Evolutionary conservation across 2,113 vertebrate genomes (phyloP).

Genomic region (Rhinogobius similis): DNA sequence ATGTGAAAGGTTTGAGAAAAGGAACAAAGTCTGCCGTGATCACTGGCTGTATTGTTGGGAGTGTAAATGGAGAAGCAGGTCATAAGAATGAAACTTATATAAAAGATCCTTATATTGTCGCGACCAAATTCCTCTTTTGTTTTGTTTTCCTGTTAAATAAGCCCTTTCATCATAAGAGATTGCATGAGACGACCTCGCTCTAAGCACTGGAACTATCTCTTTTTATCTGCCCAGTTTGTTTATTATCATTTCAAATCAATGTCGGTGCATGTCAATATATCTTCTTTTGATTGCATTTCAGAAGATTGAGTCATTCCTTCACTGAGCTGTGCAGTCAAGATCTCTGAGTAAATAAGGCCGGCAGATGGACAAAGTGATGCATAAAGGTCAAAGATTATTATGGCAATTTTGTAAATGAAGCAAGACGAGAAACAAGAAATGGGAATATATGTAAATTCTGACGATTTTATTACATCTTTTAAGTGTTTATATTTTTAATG

Average conservation of each 20-base stretch:
- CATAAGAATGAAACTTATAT: neutral
- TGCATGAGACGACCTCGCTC: neutral
- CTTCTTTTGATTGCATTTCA: slow-evolving; percentile 6
- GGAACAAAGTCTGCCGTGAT: neutral
- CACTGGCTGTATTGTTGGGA: neutral
- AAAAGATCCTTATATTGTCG: no score
- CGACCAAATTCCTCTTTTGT: neutral
- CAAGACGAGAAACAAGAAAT: neutral
- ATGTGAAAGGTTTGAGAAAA: neutral
- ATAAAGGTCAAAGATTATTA: slow-evolving; percentile 4
- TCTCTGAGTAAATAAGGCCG: slow-evolving; percentile 11
- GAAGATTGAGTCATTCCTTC: neutral
- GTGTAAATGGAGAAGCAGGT: neutral
- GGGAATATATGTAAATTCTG: neutral
- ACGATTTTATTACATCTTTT: neutral
- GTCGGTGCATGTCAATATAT: slow-evolving; percentile 10
- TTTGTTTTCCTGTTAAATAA: neutral
- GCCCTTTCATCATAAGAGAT: neutral
- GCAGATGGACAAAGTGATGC: slow-evolving; percentile 15
- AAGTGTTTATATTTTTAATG: neutral
- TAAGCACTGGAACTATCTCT: neutral
- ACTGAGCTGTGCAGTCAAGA: neutral
- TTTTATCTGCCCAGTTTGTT: neutral
- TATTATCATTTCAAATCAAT: slow-evolving; percentile 7
- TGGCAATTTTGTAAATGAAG: neutral